Conservation (phyloP, 2,888 invertebrate genomes). For the Laspeyria flexula region DNA sequence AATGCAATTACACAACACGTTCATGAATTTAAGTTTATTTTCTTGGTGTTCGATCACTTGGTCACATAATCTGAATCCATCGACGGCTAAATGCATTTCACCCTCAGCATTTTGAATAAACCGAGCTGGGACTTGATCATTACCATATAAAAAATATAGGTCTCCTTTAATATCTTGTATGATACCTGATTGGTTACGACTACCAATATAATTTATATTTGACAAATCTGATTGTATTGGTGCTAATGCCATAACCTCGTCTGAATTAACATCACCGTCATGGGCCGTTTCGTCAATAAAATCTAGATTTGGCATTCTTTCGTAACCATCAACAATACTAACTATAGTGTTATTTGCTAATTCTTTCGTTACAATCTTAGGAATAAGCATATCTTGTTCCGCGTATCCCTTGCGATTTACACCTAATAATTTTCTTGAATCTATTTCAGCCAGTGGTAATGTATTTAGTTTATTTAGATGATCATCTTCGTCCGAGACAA, state of each 20-base stretch:
- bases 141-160: constrained; percentile 46
- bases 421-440: not conserved
- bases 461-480: not conserved
- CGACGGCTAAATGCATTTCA: constrained; percentile 47
- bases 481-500: not conserved
- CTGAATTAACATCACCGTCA: constrained; percentile 1
- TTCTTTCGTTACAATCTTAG: constrained; percentile 52
- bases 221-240: not conserved
- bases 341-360: constrained; percentile 45
- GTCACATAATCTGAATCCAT: constrained; percentile 49
- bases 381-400: constrained; percentile 47
- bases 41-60: constrained; percentile 12
- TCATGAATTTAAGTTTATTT: constrained; percentile 33
- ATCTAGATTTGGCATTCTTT: constrained; percentile 49
- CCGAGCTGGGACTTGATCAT: constrained; percentile 47
- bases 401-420: not conserved
- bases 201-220: not conserved
- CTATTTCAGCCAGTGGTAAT: not conserved
- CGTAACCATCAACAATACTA: constrained; percentile 48
- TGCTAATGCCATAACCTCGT: not conserved
- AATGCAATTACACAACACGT: constrained; percentile 48
- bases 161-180: constrained; percentile 34
- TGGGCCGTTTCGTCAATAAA: constrained; percentile 26
- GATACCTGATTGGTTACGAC: not conserved
- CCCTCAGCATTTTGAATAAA: constrained; percentile 52